Base-by-base conservation (phyloP, 23 tunicate species). In the Trididemnum nubilum region DNA sequence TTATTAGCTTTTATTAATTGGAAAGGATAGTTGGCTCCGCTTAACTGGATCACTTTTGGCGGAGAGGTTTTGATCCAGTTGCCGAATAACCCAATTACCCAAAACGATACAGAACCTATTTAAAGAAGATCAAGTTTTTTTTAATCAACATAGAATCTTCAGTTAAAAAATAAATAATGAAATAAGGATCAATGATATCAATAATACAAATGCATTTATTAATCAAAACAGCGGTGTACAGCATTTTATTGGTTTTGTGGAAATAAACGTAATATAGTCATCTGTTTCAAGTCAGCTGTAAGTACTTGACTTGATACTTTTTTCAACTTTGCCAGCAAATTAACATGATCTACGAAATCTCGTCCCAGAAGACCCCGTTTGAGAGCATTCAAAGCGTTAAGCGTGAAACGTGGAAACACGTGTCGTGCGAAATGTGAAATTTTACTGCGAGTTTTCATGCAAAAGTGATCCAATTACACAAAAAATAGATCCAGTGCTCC, bases 391-490 rank as follows among this genome's bases (percentile, higher is more conserved):
- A n/a, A n/a, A n/a, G n/a, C n/a, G n/a, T n/a, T n/a, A n/a, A n/a
- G n/a, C n/a, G n/a, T n/a, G 29, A 12, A 12, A 61, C 29, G 67
- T 61, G 67, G 74, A 67, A 33, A 67, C 7, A 67, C n/a, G 74
- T 67, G 74, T 33, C 74, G 74, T 67, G 58, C 78, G 78, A 73
- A 73, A 2, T 73, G 24, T 73, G 78, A 34, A 26, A 73, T 73
- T 73, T 73, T 73, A 73, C 78, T 73, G 58, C 39, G 31, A 73
- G 58, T 73, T 73, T 73, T 26, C 29, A 12, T 37, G 78, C 78
- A 73, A 73, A 73, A 37, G 78, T 73, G 78, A 73, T 73, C 78
- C 78, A 73, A 28, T 37, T 73, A 73, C 5, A 40, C 78, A 27
- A 73, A 73, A 73, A 73, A 40, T 4, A 37, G 78, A 26, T 73